Percentiles rank a stretch among this genome's conserved stretches.
Evolutionary conservation across 2,797 vertebrate species (phyloP).

Genomic region (Loriculus beryllinus): DNA sequence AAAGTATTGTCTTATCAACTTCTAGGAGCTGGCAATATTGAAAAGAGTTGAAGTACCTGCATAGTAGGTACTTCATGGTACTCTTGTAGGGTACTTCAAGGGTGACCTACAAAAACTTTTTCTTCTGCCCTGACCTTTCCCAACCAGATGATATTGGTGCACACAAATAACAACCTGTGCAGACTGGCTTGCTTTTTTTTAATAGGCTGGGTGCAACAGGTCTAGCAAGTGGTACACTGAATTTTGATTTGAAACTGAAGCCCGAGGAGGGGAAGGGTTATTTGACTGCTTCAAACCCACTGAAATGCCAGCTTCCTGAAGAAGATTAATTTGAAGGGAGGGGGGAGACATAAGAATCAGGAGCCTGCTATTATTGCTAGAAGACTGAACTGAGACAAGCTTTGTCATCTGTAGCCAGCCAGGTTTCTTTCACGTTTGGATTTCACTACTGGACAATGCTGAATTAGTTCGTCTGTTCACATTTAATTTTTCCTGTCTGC

Average conservation of each 20-base stretch:
- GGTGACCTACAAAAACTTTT: not conserved
- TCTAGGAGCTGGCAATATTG: not conserved
- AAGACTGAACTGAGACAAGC: conserved; percentile 33
- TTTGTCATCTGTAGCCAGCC: conserved; percentile 20
- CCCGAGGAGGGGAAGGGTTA: conserved; percentile 33
- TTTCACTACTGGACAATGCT: conserved; percentile 33
- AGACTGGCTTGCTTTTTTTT: not conserved
- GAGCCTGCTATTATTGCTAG: not conserved
- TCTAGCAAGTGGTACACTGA: not conserved
- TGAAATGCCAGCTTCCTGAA: not conserved
- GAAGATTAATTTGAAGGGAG: conserved; percentile 4
- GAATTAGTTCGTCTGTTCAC: conserved; percentile 55
- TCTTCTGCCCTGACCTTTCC: not conserved
- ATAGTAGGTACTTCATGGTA: no score
- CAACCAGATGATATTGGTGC: not conserved
- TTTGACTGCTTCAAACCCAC: conserved; percentile 25
- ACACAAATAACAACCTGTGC: not conserved
- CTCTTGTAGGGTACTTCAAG: not conserved
- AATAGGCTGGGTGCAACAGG: conserved; percentile 41
- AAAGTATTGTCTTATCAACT: not conserved
- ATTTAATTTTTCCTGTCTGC: conserved; percentile 56
- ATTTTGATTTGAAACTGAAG: conserved; percentile 52
- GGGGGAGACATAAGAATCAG: not conserved
- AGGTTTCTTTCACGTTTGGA: conserved; percentile 33
- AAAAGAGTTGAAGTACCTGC: not conserved